Evolutionary conservation across 2,113 vertebrate species (phyloP).

Genomic region (Balaeniceps rex): DNA sequence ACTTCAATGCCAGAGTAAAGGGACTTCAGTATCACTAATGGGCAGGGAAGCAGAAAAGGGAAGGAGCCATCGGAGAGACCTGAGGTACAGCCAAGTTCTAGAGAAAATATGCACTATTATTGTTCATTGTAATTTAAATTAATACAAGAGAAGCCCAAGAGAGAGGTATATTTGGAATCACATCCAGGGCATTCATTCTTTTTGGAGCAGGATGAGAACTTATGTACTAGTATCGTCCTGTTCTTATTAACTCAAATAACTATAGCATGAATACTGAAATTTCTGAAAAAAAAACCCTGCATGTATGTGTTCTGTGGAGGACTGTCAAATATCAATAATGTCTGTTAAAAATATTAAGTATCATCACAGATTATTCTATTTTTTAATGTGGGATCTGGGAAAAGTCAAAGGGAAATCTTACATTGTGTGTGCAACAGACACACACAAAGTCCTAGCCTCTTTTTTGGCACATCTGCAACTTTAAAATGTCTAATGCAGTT

Average conservation of each 20-base stretch:
- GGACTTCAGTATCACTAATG: not conserved
- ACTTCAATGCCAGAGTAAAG: not conserved
- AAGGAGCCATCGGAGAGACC: not conserved
- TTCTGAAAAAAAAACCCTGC: not conserved
- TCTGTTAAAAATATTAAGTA: constrained; percentile 18
- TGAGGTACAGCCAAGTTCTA: not conserved
- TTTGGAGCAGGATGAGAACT: not conserved
- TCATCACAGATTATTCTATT: not conserved
- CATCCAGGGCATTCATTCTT: not conserved
- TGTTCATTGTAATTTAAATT: constrained; percentile 9
- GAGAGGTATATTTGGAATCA: constrained; percentile 10
- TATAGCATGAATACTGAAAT: not conserved
- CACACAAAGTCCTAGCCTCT: not conserved
- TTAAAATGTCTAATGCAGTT: not conserved
- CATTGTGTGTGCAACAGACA: not conserved
- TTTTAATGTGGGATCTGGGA: not conserved
- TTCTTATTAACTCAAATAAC: not conserved
- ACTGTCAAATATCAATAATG: not conserved
- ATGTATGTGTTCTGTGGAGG: not conserved
- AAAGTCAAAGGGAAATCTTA: not conserved
- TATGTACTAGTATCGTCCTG: not conserved
- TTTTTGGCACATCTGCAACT: not conserved
- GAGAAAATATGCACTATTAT: constrained; percentile 1
- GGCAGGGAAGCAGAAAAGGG: not conserved
- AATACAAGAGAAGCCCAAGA: not conserved